phyloP scores from a whole-genome alignment of 1,140 invertebrate genomes.

The Drosophila nebulosa region DNA sequence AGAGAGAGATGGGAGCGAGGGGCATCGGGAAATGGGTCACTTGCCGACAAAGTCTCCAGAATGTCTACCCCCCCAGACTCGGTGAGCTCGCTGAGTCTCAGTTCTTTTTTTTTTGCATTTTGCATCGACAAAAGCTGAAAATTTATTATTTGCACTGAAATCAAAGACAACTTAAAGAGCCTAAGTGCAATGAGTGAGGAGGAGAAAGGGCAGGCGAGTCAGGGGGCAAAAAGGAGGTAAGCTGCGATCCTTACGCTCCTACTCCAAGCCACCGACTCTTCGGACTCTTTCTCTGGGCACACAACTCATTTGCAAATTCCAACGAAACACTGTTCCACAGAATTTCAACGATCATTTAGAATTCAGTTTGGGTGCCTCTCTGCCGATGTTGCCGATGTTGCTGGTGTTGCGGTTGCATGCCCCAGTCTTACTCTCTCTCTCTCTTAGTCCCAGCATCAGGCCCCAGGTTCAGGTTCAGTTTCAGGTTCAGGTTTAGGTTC shows the following conservation, averaged over 20 bases:
- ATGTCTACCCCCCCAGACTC: conserved; percentile 48
- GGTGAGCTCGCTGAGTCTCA: background rate
- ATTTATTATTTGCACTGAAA: conserved; percentile 74
- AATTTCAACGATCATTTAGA: conserved; percentile 79
- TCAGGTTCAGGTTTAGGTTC: conserved; percentile 53
- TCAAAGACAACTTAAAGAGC: conserved; percentile 53
- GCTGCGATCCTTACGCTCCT: conserved; percentile 19
- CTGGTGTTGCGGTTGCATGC: conserved; percentile 59
- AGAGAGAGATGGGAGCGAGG: background rate
- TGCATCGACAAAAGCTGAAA: conserved; percentile 36
- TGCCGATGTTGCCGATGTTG: conserved; percentile 10
- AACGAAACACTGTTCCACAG: conserved; percentile 78
- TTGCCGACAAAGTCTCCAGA: conserved; percentile 62
- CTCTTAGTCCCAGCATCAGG: conserved; percentile 18
- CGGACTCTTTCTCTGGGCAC: conserved; percentile 9
- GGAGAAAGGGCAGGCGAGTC: conserved; percentile 13
- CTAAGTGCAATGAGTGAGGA: background rate
- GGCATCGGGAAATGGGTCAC: conserved; percentile 61
- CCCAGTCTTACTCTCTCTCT: conserved; percentile 20
- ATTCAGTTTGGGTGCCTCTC: conserved; percentile 72
- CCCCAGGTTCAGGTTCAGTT: conserved; percentile 36
- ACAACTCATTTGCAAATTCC: conserved; percentile 81
- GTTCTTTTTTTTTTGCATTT: too few relatives aligned
- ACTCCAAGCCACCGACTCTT: background rate
- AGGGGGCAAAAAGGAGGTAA: conserved; percentile 11